Evolutionary conservation across 2,797 vertebrate species (phyloP), one percentile per base, ranked within the genome.

Genomic region (Hemitrygon akajei): DNA sequence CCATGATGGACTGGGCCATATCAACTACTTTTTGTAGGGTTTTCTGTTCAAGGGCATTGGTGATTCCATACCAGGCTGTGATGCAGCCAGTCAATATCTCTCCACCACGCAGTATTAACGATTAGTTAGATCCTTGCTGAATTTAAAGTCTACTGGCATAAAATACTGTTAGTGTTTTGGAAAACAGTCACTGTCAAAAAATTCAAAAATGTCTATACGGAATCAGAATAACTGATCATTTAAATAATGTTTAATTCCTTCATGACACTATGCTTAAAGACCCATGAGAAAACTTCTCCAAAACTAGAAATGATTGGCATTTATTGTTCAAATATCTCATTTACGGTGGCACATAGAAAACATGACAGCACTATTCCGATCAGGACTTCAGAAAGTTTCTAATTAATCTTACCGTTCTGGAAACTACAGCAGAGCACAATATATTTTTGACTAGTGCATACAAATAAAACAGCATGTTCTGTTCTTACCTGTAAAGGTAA

Each of bases 401-500:
- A 12, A 27, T 58, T 22, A 75, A 93, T 18, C 66, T 37, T 71
- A 71, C 20, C 71, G 16, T 20, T 93, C 69, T 56, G 25, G 69
- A 30, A 63, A n/a, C n/a, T 89, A 34, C 58, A 56, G 40, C 18
- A 82, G 25, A 71, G 63, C 12, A n/a, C 9, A 69, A 37, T 91
- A 69, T 22, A 37, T 91, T 91, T 71, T 91, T 91, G 63, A 91
- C 89, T 40, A 91, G 27, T 71, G 63, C 22, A 73, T 75, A 69
- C 69, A 66, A 92, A 92, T n/a, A 92, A 93, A 92, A 76, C 25
- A 93, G 69, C 71, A 76, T 47, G 40, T 93, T 71, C 71, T 93
- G 91, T 93, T 93, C 97, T 96, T 97, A 99, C 99, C 98, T 99
- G 99, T 95, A 98, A 97, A 94, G 99, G 98, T 97, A 99, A 96